phyloP scores from a whole-genome alignment of 2,888 invertebrate genomes.

The Tanytarsus gracilentus region DNA sequence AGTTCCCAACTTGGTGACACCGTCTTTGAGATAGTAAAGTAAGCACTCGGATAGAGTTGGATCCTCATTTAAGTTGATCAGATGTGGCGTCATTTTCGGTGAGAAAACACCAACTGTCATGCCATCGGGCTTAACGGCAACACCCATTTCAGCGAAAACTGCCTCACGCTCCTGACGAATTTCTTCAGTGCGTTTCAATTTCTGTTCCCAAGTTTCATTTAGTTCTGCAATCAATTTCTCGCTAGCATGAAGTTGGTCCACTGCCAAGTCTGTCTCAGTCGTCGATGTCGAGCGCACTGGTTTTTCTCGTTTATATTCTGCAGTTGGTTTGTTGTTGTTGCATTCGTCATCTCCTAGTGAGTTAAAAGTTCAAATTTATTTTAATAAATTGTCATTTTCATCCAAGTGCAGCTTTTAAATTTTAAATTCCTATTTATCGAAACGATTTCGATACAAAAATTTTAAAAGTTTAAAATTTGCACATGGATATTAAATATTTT shows the following conservation, averaged over 20 bases:
- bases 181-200: conserved; percentile 90
- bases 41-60: conserved; percentile 98
- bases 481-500: too few species aligned
- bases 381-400: too few species aligned
- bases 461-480: too few species aligned
- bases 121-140: conserved; percentile 87
- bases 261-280: conserved; percentile 92
- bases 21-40: conserved; percentile 93
- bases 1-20: conserved; percentile 82
- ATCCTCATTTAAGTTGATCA: conserved; percentile 97
- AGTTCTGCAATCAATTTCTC: conserved; percentile 99
- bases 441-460: too few species aligned
- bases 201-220: conserved; percentile 99
- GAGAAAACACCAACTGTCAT: conserved; percentile 97
- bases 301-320: conserved; percentile 36
- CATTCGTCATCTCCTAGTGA: conserved; percentile 48
- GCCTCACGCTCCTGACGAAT: conserved; percentile 94
- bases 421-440: too few species aligned
- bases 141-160: conserved; percentile 94
- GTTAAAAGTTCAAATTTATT: too few species aligned
- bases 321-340: conserved; percentile 47
- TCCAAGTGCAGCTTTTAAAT: too few species aligned
- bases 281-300: conserved; percentile 50
- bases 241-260: conserved; percentile 93
- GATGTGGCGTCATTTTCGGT: conserved; percentile 96